A percentile compares a stretch with the other conserved stretches of the same genome.
phyloP scores from a whole-genome alignment of 2,888 invertebrate genomes.

The Orthosia incerta region DNA sequence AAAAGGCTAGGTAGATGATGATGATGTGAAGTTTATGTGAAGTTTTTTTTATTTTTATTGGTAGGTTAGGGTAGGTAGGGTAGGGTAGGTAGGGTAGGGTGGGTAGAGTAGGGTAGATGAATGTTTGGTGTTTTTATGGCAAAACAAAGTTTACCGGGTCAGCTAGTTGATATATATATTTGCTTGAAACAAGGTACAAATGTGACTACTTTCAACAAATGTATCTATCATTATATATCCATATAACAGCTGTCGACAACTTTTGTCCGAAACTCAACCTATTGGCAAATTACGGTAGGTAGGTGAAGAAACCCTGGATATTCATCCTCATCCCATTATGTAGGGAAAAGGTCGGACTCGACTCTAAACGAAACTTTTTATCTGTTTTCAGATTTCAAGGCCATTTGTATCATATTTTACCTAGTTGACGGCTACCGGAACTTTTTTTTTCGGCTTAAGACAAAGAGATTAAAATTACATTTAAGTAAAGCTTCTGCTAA shows the following conservation, averaged over 20 bases:
- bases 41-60: too few species aligned
- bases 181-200: conserved; percentile 9
- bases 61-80: too few species aligned
- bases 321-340: conserved; percentile 69
- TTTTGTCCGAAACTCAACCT: conserved; percentile 55
- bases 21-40: too few species aligned
- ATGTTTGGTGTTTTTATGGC: too few species aligned
- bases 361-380: conserved; percentile 67
- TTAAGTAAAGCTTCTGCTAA: conserved; percentile 14
- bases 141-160: too few species aligned
- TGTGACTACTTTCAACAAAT: conserved; percentile 20
- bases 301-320: conserved; percentile 59
- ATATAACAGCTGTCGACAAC: conserved; percentile 45
- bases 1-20: too few species aligned
- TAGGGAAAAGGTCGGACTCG: conserved; percentile 68
- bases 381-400: conserved; percentile 71
- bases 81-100: too few species aligned
- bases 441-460: conserved; percentile 50
- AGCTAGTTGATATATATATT: too few species aligned
- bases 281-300: conserved; percentile 62
- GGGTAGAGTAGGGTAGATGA: too few species aligned
- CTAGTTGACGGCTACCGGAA: conserved; percentile 30
- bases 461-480: conserved; percentile 55
- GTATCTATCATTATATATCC: conserved; percentile 17
- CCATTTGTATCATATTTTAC: conserved; percentile 67